Evolutionary conservation across 2,888 invertebrate genomes (phyloP), one percentile per base, ranked within the genome.

Genomic region (Meloe dianella): DNA sequence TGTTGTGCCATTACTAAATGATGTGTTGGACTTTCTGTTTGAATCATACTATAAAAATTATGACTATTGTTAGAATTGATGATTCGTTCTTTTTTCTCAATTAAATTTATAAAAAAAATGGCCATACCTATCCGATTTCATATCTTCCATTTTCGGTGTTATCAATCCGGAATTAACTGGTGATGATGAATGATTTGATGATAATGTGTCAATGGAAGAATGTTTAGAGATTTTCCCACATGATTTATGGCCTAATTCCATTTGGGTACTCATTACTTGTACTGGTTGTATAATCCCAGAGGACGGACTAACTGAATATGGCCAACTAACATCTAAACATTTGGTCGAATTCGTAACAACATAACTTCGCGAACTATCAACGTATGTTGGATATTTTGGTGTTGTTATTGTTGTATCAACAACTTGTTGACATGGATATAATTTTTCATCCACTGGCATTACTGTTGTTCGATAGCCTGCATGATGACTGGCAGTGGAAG

Each of bases 91-190:
- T 59, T 79, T 75, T 68, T 77, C 72, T 35, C 6, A 7, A 35
- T 6, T 7, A 14, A 35, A 35, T n/a, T n/a, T n/a, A 35, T 38
- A 76, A 71, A 24, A 83, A 17, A 30, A 32, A 22, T 32, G 30
- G 3, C 10, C 9, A 24, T 30, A 38, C 30, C 10, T 81, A 67
- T 87, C 88, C 0, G 85, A 79, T 73, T 88, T 88, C 24, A 87
- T 85, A 71, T 89, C 88, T 74, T 89, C 89, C 81, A 89, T 85
- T 78, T 89, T 89, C 0, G 88, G 88, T 0, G 88, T 87, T 35
- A 88, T 83, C 54, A 88, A 79, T 9, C 87, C 87, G 73, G 79
- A 88, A 0, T 87, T 86, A 5, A 88, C 87, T 0, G 91, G 89
- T 0, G 90, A 86, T 22, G 90, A 87, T 1, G 88, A 88, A 22